phyloP scores from a whole-genome alignment of 2,797 vertebrate species.

The Lutjanus campechanus region DNA sequence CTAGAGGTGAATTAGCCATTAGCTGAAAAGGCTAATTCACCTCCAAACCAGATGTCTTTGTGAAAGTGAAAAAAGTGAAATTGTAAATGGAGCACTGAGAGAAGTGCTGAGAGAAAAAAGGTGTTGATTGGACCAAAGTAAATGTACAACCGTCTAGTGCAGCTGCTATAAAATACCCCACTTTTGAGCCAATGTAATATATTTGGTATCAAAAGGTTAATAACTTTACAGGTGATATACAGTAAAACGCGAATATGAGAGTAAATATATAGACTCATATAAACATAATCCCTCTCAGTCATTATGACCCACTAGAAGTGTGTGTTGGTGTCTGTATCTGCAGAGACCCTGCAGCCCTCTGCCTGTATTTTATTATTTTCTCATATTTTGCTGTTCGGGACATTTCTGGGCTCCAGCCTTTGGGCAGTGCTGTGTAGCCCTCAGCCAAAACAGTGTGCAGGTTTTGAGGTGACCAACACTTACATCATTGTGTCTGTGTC shows the following conservation, averaged over 20 bases:
- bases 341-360: too few relatives aligned
- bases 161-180: not conserved
- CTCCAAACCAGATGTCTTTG: constrained; percentile 81
- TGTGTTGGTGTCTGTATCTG: too few relatives aligned
- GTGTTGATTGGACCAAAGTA: constrained; percentile 30
- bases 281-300: too few relatives aligned
- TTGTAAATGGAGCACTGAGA: constrained; percentile 48
- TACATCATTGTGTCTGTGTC: too few relatives aligned
- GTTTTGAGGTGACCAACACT: too few relatives aligned
- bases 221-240: not conserved
- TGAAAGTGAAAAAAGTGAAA: constrained; percentile 66
- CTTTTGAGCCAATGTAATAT: not conserved
- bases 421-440: too few relatives aligned
- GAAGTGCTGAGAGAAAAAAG: constrained; percentile 7
- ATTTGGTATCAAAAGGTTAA: constrained; percentile 7
- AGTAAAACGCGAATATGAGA: not conserved
- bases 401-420: too few relatives aligned
- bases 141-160: not conserved
- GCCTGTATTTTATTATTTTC: too few relatives aligned
- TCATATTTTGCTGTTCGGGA: too few relatives aligned
- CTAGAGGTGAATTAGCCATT: constrained; percentile 84
- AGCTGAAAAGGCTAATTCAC: constrained; percentile 81
- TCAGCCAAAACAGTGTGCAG: too few relatives aligned
- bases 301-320: too few relatives aligned
- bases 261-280: too few relatives aligned